phyloP scores from a whole-genome alignment of 2,797 vertebrate species.

The Labroides dimidiatus region DNA sequence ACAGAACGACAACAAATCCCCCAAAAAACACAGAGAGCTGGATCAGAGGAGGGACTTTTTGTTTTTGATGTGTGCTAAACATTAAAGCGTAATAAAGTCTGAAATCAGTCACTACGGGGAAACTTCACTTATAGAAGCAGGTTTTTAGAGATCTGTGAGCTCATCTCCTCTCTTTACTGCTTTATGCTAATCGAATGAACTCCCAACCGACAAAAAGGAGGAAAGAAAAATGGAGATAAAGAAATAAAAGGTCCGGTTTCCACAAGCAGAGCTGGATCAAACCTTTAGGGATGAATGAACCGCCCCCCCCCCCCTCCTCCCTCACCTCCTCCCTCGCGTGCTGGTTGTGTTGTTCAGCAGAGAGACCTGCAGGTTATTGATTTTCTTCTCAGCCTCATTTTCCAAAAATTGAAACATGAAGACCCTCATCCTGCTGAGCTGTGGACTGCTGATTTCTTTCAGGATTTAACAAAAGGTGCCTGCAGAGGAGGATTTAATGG shows the following conservation, averaged over 20 bases:
- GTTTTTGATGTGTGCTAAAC: constrained; percentile 10
- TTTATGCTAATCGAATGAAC: not conserved
- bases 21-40: not conserved
- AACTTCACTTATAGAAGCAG: constrained; percentile 1
- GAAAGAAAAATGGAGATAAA: not conserved
- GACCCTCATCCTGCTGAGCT: not conserved
- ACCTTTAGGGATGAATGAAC: not conserved
- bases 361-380: constrained; percentile 1
- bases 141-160: not conserved
- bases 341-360: not conserved
- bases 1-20: constrained; percentile 17
- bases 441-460: not conserved
- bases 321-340: no score
- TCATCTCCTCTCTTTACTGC: constrained; percentile 4
- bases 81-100: constrained; percentile 8
- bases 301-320: not conserved
- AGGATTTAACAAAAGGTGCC: not conserved
- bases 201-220: not conserved
- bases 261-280: not conserved
- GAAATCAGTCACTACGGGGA: not conserved
- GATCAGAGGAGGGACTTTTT: constrained; percentile 8
- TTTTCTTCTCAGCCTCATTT: not conserved
- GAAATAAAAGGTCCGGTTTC: not conserved
- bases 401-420: not conserved
- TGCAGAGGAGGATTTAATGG: not conserved